Percentiles rank a stretch among this genome's conserved stretches.
phyloP scores from a whole-genome alignment of 2,888 invertebrate species.

The Heliconius sara region DNA sequence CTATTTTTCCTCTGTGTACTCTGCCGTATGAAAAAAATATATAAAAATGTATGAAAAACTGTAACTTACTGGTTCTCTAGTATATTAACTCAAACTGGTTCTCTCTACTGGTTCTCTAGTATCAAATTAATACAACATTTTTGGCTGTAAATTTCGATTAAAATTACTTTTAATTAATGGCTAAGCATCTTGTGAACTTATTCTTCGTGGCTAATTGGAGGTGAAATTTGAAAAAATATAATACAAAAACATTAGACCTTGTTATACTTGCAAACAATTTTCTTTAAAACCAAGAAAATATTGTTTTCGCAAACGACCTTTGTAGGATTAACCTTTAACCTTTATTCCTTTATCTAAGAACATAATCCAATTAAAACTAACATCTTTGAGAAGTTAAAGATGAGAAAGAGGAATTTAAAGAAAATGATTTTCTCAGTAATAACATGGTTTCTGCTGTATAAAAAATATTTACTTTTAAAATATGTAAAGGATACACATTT shows the following conservation, averaged over 20 bases:
- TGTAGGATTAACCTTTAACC: slow-evolving; percentile 21
- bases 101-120: not conserved
- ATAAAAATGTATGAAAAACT: too few relatives aligned
- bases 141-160: not conserved
- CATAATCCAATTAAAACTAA: slow-evolving; percentile 32
- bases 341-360: slow-evolving; percentile 26
- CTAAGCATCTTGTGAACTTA: not conserved
- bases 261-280: slow-evolving; percentile 9
- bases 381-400: slow-evolving; percentile 21
- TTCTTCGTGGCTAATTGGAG: slow-evolving; percentile 8
- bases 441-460: not conserved
- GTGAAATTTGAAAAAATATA: slow-evolving; percentile 14
- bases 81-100: not conserved
- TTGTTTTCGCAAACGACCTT: slow-evolving; percentile 15
- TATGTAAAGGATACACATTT: too few relatives aligned
- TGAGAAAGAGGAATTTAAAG: not conserved
- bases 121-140: not conserved
- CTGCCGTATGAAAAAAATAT: too few relatives aligned
- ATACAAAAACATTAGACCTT: slow-evolving; percentile 17
- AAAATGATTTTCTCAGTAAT: not conserved
- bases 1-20: too few relatives aligned
- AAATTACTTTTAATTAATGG: slow-evolving; percentile 1
- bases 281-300: slow-evolving; percentile 21
- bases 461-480: too few relatives aligned
- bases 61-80: not conserved